phyloP scores from a whole-genome alignment of 2,797 vertebrate species.

The Chaetophractus vellerosus region DNA sequence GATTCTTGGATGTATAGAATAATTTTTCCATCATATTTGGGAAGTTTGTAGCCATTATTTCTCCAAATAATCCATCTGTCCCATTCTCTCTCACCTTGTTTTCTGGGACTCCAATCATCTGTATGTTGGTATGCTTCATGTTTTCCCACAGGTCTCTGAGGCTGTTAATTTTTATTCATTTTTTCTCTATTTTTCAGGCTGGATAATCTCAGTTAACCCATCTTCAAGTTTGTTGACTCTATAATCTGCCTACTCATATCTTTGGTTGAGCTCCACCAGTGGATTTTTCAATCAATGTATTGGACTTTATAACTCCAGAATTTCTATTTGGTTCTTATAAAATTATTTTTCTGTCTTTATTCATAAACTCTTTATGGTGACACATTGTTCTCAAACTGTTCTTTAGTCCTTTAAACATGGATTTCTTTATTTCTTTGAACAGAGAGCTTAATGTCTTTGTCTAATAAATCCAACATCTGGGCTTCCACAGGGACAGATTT shows the following conservation, averaged over 20 bases:
- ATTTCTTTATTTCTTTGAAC: background rate
- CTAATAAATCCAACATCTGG: background rate
- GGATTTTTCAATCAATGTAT: background rate
- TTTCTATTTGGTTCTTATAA: background rate
- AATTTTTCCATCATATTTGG: background rate
- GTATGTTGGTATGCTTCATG: background rate
- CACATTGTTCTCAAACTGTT: background rate
- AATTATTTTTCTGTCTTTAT: background rate
- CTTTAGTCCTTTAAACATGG: background rate
- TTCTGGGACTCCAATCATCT: background rate
- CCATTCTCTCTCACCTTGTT: background rate
- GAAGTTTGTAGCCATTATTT: background rate
- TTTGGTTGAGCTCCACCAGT: background rate
- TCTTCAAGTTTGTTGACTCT: background rate
- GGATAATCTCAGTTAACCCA: background rate
- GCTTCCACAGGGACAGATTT: background rate
- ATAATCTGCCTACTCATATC: background rate
- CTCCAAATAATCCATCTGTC: background rate
- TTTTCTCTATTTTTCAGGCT: background rate
- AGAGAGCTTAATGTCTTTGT: background rate
- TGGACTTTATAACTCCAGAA: background rate
- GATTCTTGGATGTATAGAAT: background rate
- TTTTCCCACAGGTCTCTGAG: background rate
- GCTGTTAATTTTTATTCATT: background rate
- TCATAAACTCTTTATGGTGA: background rate